Percentiles rank a stretch among this genome's conserved stretches.
Conservation (phyloP, 2,888 invertebrate genomes). For the Cheilosia urbana region DNA sequence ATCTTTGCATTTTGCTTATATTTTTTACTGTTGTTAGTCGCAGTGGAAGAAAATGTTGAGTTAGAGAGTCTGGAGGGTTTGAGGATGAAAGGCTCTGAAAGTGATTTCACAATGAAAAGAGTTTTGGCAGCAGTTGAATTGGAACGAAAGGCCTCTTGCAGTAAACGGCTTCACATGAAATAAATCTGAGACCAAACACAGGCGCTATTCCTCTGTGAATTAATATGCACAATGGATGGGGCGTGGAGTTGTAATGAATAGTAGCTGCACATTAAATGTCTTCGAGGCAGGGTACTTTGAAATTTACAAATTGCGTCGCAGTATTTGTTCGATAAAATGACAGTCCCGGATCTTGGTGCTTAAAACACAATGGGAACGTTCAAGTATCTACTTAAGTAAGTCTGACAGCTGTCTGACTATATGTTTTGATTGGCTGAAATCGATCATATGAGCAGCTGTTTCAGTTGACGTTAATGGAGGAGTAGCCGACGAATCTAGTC, state of each 20-base stretch:
- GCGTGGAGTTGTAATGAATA: neutral
- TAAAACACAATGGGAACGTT: too few relatives aligned
- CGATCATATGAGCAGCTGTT: too few relatives aligned
- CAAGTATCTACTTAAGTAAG: too few relatives aligned
- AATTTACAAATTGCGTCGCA: too few relatives aligned
- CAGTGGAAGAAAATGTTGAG: constrained; percentile 42
- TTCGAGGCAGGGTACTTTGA: neutral
- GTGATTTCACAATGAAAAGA: constrained; percentile 25
- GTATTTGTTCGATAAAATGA: too few relatives aligned
- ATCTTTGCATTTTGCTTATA: constrained; percentile 45
- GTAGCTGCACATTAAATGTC: neutral
- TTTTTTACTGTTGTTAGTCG: constrained; percentile 36
- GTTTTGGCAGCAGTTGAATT: constrained; percentile 53
- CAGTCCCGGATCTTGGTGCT: too few relatives aligned
- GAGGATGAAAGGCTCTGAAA: constrained; percentile 32
- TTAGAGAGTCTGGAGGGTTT: constrained; percentile 20
- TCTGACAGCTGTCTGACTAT: too few relatives aligned
- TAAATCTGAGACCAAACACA: neutral
- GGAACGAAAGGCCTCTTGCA: constrained; percentile 4
- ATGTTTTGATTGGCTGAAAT: too few relatives aligned
- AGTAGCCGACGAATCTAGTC: too few relatives aligned
- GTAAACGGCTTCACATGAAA: constrained; percentile 26
- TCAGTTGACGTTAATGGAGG: too few relatives aligned
- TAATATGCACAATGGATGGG: neutral
- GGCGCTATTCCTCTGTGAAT: constrained; percentile 10